phyloP scores from a whole-genome alignment of 2,888 invertebrate genomes.

The Ganaspis brasiliensis region DNA sequence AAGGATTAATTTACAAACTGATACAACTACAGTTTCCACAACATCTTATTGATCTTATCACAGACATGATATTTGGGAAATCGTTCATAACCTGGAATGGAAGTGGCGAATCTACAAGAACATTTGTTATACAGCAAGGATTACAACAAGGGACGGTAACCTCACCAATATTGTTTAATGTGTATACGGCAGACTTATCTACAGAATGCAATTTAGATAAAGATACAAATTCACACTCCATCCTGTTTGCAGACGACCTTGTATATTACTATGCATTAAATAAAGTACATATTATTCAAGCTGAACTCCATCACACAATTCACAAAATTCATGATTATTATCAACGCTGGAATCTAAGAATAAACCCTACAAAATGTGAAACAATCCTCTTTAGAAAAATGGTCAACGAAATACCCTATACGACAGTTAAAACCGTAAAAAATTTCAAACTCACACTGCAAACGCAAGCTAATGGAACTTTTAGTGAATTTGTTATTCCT shows the following conservation, averaged over 20 bases:
- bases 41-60: slow-evolving; percentile 25
- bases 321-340: slow-evolving; percentile 3
- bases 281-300: background rate
- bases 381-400: slow-evolving; percentile 15
- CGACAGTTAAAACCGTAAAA: background rate
- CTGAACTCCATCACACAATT: no score
- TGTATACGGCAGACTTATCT: slow-evolving; percentile 27
- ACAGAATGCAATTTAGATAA: slow-evolving; percentile 39
- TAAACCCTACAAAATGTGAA: slow-evolving; percentile 44
- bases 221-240: background rate
- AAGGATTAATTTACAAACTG: slow-evolving; percentile 46
- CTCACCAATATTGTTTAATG: slow-evolving; percentile 45
- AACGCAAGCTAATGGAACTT: no score
- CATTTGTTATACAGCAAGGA: slow-evolving; percentile 40
- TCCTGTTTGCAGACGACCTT: slow-evolving; percentile 40
- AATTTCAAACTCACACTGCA: background rate
- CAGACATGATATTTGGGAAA: slow-evolving; percentile 41
- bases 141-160: slow-evolving; percentile 47
- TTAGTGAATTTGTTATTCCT: slow-evolving; percentile 8
- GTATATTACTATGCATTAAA: slow-evolving; percentile 2
- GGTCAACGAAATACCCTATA: background rate
- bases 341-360: slow-evolving; percentile 37
- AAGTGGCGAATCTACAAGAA: background rate
- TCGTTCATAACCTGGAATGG: background rate
- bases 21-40: slow-evolving; percentile 22